phyloP scores from a whole-genome alignment of 2,797 vertebrate species.

The Vultur gryphus region DNA sequence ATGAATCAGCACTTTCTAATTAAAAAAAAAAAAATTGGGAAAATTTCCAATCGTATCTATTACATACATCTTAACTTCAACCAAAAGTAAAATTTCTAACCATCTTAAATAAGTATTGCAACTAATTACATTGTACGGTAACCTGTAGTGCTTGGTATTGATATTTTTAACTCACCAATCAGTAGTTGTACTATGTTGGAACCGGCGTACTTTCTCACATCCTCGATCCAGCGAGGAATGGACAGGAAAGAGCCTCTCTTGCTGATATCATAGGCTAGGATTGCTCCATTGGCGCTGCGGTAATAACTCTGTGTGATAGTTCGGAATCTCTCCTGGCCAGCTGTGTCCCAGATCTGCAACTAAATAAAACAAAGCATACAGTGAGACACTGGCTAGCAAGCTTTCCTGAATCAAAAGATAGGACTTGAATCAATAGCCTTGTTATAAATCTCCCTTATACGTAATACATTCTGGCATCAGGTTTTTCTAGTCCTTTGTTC shows the following conservation, averaged over 20 bases:
- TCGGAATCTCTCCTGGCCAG: conserved; percentile 86
- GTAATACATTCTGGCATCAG: neutral
- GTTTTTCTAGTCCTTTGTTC: neutral
- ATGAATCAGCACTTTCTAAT: neutral
- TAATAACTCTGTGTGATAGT: conserved; percentile 90
- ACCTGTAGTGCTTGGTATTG: neutral
- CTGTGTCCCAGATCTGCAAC: conserved; percentile 90
- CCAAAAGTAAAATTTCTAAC: neutral
- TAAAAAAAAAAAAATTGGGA: fast-evolving
- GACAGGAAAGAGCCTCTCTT: conserved; percentile 81
- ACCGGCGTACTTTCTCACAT: conserved; percentile 83
- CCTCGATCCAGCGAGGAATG: conserved; percentile 86
- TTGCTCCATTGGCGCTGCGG: conserved; percentile 85
- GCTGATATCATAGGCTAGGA: conserved; percentile 87
- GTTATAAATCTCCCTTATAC: neutral
- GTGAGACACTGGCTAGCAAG: neutral
- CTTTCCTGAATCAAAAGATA: neutral
- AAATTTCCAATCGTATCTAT: fast-evolving
- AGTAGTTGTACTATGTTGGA: conserved; percentile 84
- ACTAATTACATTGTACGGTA: neutral
- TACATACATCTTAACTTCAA: neutral
- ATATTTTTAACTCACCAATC: conserved; percentile 73
- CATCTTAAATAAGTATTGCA: fast-evolving
- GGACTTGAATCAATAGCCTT: neutral
- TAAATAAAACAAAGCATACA: conserved; percentile 17